phyloP scores from a whole-genome alignment of 2,113 vertebrate species.

The Motacilla alba region DNA sequence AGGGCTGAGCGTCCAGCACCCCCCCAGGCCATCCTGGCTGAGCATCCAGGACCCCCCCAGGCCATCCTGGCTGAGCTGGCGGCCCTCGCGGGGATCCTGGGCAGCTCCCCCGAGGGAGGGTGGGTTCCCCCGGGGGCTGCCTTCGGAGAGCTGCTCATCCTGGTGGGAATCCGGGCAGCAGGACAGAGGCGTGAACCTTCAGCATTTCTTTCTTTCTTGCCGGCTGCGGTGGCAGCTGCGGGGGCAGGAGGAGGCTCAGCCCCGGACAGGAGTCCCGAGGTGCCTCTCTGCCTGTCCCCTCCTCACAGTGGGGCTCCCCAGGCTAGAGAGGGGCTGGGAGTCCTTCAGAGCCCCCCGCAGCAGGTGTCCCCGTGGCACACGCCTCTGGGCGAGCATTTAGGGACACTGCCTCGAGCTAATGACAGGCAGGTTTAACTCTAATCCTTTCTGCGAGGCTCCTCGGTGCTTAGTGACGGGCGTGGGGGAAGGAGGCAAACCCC shows the following conservation, averaged over 20 bases:
- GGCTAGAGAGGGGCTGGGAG: neutral
- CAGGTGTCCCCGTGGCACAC: rapidly evolving
- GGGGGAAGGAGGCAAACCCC: neutral
- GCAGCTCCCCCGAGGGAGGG: neutral
- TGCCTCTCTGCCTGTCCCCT: neutral
- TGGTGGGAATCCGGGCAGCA: neutral
- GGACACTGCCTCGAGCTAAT: neutral
- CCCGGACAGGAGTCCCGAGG: neutral
- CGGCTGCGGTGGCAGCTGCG: neutral
- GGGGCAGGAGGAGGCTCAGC: neutral
- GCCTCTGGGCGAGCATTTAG: neutral
- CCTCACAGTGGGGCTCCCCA: neutral
- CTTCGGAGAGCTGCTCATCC: neutral
- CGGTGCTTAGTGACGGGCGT: neutral
- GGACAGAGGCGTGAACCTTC: no score
- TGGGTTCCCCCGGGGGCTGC: neutral
- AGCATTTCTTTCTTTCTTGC: no score
- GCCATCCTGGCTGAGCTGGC: neutral
- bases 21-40: no score
- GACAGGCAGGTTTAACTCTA: neutral
- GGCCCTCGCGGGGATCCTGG: rapidly evolving
- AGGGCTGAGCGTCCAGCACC: neutral
- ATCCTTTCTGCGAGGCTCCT: neutral
- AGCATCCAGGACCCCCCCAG: no score
- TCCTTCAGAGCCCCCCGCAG: neutral